These are phyloP conservation scores for Pristionchus maxplancki DNA, from an alignment of 2,888 invertebrate species.

Conservation along the genomic window DNA sequence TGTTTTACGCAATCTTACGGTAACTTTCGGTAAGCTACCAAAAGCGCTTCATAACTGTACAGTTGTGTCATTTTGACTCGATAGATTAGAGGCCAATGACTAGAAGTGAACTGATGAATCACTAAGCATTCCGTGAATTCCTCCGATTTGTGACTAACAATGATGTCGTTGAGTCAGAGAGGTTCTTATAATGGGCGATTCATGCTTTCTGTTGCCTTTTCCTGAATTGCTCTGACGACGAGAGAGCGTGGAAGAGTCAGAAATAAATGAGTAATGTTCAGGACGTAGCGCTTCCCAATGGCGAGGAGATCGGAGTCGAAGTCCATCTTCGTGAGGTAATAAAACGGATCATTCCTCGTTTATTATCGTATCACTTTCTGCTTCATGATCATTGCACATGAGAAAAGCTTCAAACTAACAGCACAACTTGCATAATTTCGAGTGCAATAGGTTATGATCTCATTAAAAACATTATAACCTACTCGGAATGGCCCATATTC, in stretches of 20 bases:
- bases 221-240: background rate
- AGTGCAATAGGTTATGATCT: no score
- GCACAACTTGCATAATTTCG: no score
- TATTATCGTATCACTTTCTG: background rate
- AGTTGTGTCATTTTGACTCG: no score
- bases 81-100: background rate
- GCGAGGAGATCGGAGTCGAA: conserved; percentile 8
- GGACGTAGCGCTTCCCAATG: conserved; percentile 24
- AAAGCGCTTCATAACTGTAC: no score
- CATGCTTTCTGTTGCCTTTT: no score
- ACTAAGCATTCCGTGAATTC: background rate
- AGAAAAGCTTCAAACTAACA: background rate
- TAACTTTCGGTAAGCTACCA: no score
- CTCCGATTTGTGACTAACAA: background rate
- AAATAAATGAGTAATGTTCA: background rate
- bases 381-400: no score
- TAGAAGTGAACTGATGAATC: background rate
- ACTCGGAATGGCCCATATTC: no score
- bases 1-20: no score
- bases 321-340: conserved; percentile 22
- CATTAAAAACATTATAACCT: no score
- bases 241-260: background rate
- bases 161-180: background rate
- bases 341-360: background rate
- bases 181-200: background rate